Percentiles rank a stretch among this genome's conserved stretches.
Conservation (phyloP, 2,797 vertebrate genomes). For the Sebastes miniatus region DNA sequence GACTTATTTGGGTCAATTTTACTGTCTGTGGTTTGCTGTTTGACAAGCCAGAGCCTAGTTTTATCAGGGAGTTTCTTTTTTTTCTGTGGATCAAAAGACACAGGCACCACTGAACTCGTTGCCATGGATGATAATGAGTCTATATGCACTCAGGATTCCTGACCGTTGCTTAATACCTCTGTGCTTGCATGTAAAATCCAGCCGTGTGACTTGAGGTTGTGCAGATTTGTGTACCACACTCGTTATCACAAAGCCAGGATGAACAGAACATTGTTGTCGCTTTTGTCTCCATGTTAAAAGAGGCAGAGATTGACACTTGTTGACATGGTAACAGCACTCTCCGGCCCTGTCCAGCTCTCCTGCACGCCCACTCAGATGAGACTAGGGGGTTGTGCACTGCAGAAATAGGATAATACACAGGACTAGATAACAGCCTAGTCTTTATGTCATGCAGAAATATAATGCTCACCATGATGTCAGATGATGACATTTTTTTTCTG, state of each 20-base stretch:
- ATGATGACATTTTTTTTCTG: conserved; percentile 22
- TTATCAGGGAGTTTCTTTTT: neutral
- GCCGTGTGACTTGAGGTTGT: neutral
- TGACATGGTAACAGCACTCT: conserved; percentile 59
- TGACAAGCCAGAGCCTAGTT: neutral
- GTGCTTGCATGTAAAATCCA: conserved; percentile 6
- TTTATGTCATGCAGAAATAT: conserved; percentile 25
- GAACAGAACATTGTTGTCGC: neutral
- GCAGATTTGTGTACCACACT: neutral
- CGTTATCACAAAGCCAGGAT: neutral
- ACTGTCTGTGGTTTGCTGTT: neutral
- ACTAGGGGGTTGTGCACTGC: conserved; percentile 2
- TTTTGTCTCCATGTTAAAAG: conserved; percentile 15
- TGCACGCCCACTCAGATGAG: conserved; percentile 29
- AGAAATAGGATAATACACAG: conserved; percentile 27
- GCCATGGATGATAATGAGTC: conserved; percentile 45
- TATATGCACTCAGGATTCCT: conserved; percentile 32
- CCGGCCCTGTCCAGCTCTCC: conserved; percentile 29
- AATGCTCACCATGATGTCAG: conserved; percentile 17
- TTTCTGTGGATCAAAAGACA: conserved; percentile 20
- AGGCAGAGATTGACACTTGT: conserved; percentile 37
- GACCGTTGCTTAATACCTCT: conserved; percentile 32
- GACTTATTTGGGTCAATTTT: conserved; percentile 24
- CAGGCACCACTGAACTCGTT: conserved; percentile 32
- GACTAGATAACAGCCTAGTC: conserved; percentile 25